Evolutionary conservation across 2,113 vertebrate genomes (phyloP).

Genomic region (Eclectus roratus): DNA sequence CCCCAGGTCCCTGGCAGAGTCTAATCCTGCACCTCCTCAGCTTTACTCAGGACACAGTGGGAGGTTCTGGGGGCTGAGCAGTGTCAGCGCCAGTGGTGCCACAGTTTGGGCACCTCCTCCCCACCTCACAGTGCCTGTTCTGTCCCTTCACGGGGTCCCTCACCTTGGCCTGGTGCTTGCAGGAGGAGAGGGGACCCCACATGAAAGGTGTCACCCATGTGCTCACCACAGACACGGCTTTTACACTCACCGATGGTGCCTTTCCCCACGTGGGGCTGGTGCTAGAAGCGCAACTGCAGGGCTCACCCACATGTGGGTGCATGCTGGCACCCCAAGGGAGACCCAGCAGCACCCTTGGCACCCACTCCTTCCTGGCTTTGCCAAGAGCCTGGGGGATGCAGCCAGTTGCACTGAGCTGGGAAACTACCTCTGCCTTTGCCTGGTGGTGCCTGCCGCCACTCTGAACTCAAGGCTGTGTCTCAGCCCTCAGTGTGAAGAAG

Average conservation of each 20-base stretch:
- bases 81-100: background rate
- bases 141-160: background rate
- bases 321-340: background rate
- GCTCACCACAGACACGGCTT: background rate
- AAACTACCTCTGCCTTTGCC: background rate
- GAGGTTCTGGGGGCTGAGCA: background rate
- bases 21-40: background rate
- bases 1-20: background rate
- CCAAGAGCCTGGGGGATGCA: background rate
- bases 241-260: background rate
- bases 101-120: background rate
- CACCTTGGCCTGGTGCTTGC: background rate
- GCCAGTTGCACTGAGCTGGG: background rate
- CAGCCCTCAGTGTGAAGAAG: background rate
- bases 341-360: background rate
- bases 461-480: accelerated
- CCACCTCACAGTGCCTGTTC: background rate
- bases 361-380: background rate
- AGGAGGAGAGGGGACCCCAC: background rate
- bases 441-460: background rate
- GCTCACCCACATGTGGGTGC: background rate
- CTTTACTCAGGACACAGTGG: background rate
- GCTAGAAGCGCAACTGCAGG: background rate
- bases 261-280: background rate
- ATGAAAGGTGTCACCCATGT: background rate